These are phyloP conservation scores for Nebria ingens DNA, from an alignment of 1,140 invertebrate species.

Conservation along the genomic window DNA sequence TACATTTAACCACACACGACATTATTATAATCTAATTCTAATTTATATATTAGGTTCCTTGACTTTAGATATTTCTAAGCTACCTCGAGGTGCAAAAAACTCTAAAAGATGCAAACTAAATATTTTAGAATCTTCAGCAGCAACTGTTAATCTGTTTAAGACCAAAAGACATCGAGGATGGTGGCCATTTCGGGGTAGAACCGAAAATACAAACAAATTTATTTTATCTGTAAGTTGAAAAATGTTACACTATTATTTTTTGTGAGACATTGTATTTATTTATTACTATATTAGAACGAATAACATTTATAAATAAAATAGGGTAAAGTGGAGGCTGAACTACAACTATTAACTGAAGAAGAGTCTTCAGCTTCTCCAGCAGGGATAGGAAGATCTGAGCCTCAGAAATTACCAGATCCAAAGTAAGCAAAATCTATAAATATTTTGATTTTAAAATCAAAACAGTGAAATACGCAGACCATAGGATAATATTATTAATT, in stretches of 20 bases:
- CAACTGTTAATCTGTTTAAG: constrained; percentile 68
- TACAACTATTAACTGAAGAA: constrained; percentile 43
- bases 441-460: too few relatives aligned
- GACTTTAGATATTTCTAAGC: constrained; percentile 31
- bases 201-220: constrained; percentile 27
- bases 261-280: constrained; percentile 13
- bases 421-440: too few relatives aligned
- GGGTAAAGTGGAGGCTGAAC: constrained; percentile 55
- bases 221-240: constrained; percentile 34
- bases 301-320: too few relatives aligned
- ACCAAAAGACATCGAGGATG: constrained; percentile 60
- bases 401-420: constrained; percentile 45
- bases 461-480: too few relatives aligned
- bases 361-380: constrained; percentile 49
- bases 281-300: not conserved
- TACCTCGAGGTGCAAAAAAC: constrained; percentile 37
- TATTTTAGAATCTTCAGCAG: constrained; percentile 46
- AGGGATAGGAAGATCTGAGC: constrained; percentile 47
- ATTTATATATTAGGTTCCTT: constrained; percentile 29
- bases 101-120: constrained; percentile 46
- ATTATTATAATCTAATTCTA: not conserved
- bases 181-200: constrained; percentile 62
- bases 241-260: constrained; percentile 11
- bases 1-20: not conserved
- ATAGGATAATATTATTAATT: too few relatives aligned